A percentile compares a stretch with the other conserved stretches of the same genome.
Evolutionary conservation across 2,888 invertebrate species (phyloP).

Genomic region (Drosophila koepferae): DNA sequence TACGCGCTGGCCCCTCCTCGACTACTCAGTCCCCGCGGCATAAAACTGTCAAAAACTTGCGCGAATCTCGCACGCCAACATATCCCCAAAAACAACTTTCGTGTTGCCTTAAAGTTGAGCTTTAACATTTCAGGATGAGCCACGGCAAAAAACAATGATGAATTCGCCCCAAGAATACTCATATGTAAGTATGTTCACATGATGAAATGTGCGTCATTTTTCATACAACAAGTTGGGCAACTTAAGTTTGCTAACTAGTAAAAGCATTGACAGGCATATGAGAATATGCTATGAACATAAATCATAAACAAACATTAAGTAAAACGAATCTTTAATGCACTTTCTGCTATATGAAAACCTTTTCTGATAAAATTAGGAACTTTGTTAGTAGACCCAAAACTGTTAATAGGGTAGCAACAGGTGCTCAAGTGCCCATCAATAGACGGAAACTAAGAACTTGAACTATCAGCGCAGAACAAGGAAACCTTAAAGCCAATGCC

Average conservation of each 20-base stretch:
- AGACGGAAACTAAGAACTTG: conserved; percentile 19
- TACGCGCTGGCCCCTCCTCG: not conserved
- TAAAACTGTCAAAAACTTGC: conserved; percentile 71
- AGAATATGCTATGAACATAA: not conserved
- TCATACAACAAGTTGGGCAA: conserved; percentile 58
- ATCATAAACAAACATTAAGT: not conserved
- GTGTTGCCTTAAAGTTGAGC: conserved; percentile 42
- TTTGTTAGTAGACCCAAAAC: too few relatives aligned
- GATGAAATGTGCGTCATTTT: conserved; percentile 68
- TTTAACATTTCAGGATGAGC: conserved; percentile 31
- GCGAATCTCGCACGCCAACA: conserved; percentile 48
- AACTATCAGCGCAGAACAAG: conserved; percentile 1
- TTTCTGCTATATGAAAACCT: not conserved
- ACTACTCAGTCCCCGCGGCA: conserved; percentile 33
- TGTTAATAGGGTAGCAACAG: conserved; percentile 9
- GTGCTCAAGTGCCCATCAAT: conserved; percentile 1
- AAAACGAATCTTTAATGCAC: conserved; percentile 3
- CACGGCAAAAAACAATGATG: conserved; percentile 55
- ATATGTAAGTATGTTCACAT: conserved; percentile 15
- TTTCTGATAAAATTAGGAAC: not conserved
- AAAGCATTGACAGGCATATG: conserved; percentile 29
- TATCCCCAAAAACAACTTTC: conserved; percentile 3
- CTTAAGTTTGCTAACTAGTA: conserved; percentile 30
- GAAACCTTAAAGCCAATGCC: conserved; percentile 38
- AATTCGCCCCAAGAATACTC: conserved; percentile 59